These are phyloP conservation scores for Euphydryas editha DNA, from an alignment of 2,888 invertebrate species.

Conservation along the genomic window DNA sequence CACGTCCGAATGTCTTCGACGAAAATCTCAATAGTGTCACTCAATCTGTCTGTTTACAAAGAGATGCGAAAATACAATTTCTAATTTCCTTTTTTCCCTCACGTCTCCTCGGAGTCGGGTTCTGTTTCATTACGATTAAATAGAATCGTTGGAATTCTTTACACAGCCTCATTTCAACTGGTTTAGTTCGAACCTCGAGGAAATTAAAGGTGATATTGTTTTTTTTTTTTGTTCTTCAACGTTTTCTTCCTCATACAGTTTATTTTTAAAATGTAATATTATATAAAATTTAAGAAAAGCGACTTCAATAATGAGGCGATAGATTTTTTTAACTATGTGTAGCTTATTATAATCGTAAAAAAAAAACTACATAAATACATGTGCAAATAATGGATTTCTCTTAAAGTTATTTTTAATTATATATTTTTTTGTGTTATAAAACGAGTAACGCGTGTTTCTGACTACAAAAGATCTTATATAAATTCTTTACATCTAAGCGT, in stretches of 20 bases:
- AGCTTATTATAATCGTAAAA: too few relatives aligned
- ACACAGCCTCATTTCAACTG: constrained; percentile 9
- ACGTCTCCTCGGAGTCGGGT: constrained; percentile 17
- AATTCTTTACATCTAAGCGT: constrained; percentile 1
- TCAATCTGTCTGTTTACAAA: constrained; percentile 26
- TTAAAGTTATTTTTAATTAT: too few relatives aligned
- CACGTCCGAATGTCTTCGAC: constrained; percentile 12
- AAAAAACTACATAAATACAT: too few relatives aligned
- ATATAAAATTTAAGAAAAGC: too few relatives aligned
- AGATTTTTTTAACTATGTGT: too few relatives aligned
- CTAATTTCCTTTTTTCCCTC: constrained; percentile 33
- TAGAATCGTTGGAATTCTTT: constrained; percentile 23
- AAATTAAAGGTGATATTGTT: background rate
- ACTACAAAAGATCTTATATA: background rate
- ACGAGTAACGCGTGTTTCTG: background rate
- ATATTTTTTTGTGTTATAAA: background rate
- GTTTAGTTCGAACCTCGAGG: constrained; percentile 7
- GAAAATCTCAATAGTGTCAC: constrained; percentile 18
- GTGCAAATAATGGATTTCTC: background rate
- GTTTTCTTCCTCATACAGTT: background rate
- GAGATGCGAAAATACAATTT: constrained; percentile 27
- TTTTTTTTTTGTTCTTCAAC: background rate
- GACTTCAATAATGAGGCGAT: too few relatives aligned
- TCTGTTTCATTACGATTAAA: constrained; percentile 36
- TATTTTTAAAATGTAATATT: too few relatives aligned